Conservation (phyloP, 2,797 vertebrate species). For the Acanthopagrus latus region DNA sequence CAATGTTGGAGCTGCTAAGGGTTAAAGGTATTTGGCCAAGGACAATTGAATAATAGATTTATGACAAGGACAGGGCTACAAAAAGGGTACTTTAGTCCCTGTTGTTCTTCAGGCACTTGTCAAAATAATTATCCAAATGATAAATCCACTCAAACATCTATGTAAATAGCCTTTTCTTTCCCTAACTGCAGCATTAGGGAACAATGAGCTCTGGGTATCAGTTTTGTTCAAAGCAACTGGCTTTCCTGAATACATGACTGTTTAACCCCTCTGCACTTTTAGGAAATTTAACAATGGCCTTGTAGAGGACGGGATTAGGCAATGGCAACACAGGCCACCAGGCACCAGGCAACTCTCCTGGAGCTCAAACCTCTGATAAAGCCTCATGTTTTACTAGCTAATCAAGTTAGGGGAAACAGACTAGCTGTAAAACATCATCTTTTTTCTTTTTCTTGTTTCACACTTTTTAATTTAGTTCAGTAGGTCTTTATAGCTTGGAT, state of each 20-base stretch:
- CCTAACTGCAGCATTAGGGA: conserved; percentile 6
- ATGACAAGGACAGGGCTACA: not conserved
- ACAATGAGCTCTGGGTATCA: conserved; percentile 40
- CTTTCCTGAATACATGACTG: conserved; percentile 42
- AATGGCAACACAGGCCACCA: conserved; percentile 34
- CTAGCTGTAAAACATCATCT: not conserved
- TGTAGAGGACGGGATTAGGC: conserved; percentile 41
- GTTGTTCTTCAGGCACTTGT: conserved; percentile 6
- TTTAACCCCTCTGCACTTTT: conserved; percentile 47
- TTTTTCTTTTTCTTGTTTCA: conserved; percentile 19
- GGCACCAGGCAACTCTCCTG: not conserved
- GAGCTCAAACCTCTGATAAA: no score
- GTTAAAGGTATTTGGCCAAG: conserved; percentile 4
- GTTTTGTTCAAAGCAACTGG: conserved; percentile 52
- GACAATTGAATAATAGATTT: not conserved
- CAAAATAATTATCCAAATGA: conserved; percentile 6
- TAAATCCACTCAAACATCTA: conserved; percentile 12
- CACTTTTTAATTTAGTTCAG: conserved; percentile 35
- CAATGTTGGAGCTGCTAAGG: not conserved
- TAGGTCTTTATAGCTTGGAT: conserved; percentile 9
- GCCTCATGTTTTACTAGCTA: conserved; percentile 2
- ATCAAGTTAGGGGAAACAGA: not conserved
- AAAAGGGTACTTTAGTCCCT: not conserved
- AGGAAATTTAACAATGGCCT: conserved; percentile 50
- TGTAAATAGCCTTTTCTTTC: conserved; percentile 15